Conservation (phyloP, 1,140 invertebrate genomes). For the Macrobrachium rosenbergii region DNA sequence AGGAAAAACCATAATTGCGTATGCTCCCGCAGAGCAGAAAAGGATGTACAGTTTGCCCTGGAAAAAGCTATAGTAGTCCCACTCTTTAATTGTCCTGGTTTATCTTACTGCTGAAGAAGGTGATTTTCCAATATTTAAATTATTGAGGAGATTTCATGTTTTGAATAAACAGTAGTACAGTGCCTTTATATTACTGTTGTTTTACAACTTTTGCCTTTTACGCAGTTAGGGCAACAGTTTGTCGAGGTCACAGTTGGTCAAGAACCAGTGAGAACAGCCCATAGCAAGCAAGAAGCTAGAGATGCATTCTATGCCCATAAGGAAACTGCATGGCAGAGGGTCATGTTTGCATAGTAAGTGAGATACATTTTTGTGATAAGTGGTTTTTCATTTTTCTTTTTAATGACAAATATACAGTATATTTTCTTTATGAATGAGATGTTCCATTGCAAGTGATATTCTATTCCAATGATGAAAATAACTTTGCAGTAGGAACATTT, state of each 20-base stretch:
- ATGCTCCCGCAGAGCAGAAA: no score
- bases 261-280: slow-evolving; percentile 49
- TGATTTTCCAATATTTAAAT: no score
- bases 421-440: slow-evolving; percentile 3
- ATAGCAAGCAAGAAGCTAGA: slow-evolving; percentile 50
- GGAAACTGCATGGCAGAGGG: slow-evolving; percentile 45
- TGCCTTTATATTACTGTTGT: background rate
- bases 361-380: background rate
- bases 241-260: slow-evolving; percentile 48
- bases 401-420: background rate
- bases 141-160: no score
- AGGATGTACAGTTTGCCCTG: no score
- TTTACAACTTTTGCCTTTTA: background rate
- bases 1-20: no score
- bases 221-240: slow-evolving; percentile 20
- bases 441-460: background rate
- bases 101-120: no score
- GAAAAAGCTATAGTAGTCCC: no score
- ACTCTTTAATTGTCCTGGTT: no score
- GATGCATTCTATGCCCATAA: slow-evolving; percentile 51
- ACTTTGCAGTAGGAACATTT: no score
- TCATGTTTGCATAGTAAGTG: slow-evolving; percentile 56
- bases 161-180: background rate
- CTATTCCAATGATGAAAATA: no score
- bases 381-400: background rate